Percentiles rank a stretch among this genome's conserved stretches.
Evolutionary conservation across 1,140 invertebrate genomes (phyloP).

Genomic region (Galleria mellonella): DNA sequence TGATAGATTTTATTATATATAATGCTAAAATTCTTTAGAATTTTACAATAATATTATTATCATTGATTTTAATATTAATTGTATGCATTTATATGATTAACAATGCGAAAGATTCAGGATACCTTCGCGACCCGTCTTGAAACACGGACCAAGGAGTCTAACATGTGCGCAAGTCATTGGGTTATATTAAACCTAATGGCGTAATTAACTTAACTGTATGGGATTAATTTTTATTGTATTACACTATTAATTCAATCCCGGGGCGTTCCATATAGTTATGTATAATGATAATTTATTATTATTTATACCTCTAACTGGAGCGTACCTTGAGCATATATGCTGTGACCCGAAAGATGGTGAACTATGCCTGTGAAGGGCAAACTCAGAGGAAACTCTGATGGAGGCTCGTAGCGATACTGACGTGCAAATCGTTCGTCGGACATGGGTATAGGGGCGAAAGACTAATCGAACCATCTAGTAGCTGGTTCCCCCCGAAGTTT

Average conservation of each 20-base stretch:
- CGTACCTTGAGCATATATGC: constrained; percentile 83
- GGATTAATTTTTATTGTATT: too few species aligned
- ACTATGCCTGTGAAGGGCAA: constrained; percentile 91
- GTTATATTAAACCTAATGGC: constrained; percentile 77
- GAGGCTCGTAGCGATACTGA: constrained; percentile 91
- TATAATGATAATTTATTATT: too few species aligned
- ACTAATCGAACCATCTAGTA: constrained; percentile 95
- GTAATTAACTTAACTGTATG: constrained; percentile 80
- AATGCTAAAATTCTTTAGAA: too few species aligned
- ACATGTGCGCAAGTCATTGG: constrained; percentile 87
- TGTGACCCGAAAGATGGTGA: constrained; percentile 94
- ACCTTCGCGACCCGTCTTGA: constrained; percentile 90
- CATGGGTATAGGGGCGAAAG: constrained; percentile 94
- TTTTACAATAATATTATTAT: too few species aligned
- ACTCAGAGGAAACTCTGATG: constrained; percentile 92
- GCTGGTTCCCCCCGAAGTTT: constrained; percentile 94
- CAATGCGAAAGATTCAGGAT: constrained; percentile 77
- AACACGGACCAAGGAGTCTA: constrained; percentile 96
- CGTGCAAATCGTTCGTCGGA: constrained; percentile 94
- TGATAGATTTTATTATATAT: too few species aligned
- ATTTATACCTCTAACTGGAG: too few species aligned
- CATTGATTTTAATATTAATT: too few species aligned
- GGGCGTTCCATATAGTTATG: not conserved
- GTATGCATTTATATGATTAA: too few species aligned
- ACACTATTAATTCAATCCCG: too few species aligned